These are phyloP conservation scores for Microplitis demolitor DNA, from an alignment of 1,140 invertebrate species.

Conservation along the genomic window DNA sequence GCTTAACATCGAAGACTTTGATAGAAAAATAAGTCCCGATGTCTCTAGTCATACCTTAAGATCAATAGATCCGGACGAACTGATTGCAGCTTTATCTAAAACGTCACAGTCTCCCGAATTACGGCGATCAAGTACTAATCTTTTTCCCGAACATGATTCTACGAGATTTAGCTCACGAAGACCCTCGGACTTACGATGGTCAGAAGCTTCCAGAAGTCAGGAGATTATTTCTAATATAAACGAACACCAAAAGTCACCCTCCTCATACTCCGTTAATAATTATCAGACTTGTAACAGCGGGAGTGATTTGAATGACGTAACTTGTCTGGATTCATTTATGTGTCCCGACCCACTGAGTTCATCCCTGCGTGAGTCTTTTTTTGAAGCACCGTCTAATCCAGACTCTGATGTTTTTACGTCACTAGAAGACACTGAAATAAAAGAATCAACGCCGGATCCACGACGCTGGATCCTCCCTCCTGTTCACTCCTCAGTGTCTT, in stretches of 20 bases:
- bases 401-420: slow-evolving; percentile 53
- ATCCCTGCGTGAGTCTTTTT: slow-evolving; percentile 53
- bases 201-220: slow-evolving; percentile 54
- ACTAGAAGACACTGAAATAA: slow-evolving; percentile 49
- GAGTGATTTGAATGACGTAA: slow-evolving; percentile 50
- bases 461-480: slow-evolving; percentile 9
- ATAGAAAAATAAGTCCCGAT: slow-evolving; percentile 26
- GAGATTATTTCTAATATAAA: slow-evolving; percentile 46
- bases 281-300: slow-evolving; percentile 49
- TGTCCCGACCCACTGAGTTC: slow-evolving; percentile 51
- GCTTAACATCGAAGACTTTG: slow-evolving; percentile 49
- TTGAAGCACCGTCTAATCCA: slow-evolving; percentile 46
- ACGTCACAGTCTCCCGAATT: neutral
- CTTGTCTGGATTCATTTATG: slow-evolving; percentile 50
- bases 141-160: slow-evolving; percentile 50
- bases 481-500: slow-evolving; percentile 40
- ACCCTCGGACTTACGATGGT: slow-evolving; percentile 55
- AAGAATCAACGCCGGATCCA: slow-evolving; percentile 11
- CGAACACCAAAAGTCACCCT: slow-evolving; percentile 42
- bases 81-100: slow-evolving; percentile 30
- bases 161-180: slow-evolving; percentile 53
- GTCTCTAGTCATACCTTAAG: slow-evolving; percentile 21
- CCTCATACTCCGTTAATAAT: slow-evolving; percentile 54
- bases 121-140: slow-evolving; percentile 33
- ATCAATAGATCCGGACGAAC: slow-evolving; percentile 32